Conservation (phyloP, 1,140 invertebrate genomes). For the Catajapyx aquilonaris region DNA sequence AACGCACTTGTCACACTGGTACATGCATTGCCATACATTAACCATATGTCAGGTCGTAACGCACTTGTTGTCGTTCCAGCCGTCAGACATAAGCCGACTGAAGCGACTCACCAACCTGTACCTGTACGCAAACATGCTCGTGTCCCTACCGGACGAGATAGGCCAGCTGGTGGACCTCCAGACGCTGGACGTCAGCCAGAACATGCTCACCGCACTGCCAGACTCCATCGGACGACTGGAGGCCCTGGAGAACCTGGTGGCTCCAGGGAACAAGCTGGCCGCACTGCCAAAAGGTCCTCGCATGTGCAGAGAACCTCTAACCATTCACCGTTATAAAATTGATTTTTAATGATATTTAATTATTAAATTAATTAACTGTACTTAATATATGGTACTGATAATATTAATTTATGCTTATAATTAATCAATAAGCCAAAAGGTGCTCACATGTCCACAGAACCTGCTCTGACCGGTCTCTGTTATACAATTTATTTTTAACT, state of each 20-base stretch:
- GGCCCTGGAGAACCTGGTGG: slow-evolving; percentile 2
- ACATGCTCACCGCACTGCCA: slow-evolving; percentile 3
- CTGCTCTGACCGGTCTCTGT: too few relatives aligned
- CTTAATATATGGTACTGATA: too few relatives aligned
- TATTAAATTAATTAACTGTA: too few relatives aligned
- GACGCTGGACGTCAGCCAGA: slow-evolving; percentile 7
- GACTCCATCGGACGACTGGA: slow-evolving; percentile 4
- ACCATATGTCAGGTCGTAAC: too few relatives aligned
- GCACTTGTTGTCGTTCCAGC: slow-evolving; percentile 3
- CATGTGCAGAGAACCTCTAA: too few relatives aligned
- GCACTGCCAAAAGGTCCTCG: slow-evolving; percentile 1
- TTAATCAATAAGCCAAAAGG: too few relatives aligned
- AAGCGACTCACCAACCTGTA: slow-evolving; percentile 8
- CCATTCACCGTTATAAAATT: too few relatives aligned
- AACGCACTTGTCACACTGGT: slow-evolving; percentile 6
- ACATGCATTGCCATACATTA: too few relatives aligned
- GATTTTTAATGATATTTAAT: too few relatives aligned
- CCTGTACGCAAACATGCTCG: slow-evolving; percentile 6
- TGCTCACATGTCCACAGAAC: too few relatives aligned
- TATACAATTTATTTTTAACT: too few relatives aligned
- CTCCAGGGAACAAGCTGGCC: slow-evolving; percentile 5
- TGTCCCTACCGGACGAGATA: slow-evolving; percentile 5
- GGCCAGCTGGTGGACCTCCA: slow-evolving; percentile 2
- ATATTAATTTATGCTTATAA: too few relatives aligned
- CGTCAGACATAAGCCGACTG: slow-evolving; percentile 3